Percentiles rank a stretch among this genome's conserved stretches.
These are phyloP conservation scores for Tolmerus cingulatus DNA, from an alignment of 2,888 invertebrate genomes.

Conservation along the genomic window DNA sequence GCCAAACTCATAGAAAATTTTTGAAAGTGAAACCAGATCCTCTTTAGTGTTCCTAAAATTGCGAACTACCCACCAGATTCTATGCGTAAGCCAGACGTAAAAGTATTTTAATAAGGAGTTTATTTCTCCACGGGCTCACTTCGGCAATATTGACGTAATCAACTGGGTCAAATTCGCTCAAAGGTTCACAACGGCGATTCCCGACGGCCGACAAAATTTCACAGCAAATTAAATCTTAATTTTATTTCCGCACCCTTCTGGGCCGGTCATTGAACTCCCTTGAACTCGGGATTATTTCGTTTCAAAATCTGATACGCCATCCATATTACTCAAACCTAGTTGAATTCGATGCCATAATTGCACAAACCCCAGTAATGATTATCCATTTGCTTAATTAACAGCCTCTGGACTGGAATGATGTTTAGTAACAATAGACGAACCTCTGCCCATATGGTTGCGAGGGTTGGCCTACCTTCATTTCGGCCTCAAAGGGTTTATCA, in stretches of 20 bases:
- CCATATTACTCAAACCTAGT: background rate
- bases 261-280: background rate
- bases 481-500: background rate
- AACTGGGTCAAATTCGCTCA: background rate
- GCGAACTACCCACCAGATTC: background rate
- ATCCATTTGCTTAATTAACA: constrained; percentile 16
- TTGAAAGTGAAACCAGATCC: background rate
- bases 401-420: background rate
- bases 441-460: background rate
- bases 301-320: background rate
- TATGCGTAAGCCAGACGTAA: background rate
- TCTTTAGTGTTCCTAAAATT: background rate
- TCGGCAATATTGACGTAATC: background rate
- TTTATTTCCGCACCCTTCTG: background rate
- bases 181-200: background rate
- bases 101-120: background rate
- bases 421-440: background rate
- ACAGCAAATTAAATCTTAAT: background rate
- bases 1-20: background rate
- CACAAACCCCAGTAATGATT: background rate
- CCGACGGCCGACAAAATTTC: background rate
- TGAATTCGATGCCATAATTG: background rate
- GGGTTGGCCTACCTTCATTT: background rate
- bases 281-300: background rate
- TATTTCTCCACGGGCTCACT: background rate